These are phyloP conservation scores for Terrapene triunguis DNA, from an alignment of 2,113 vertebrate species.

Conservation along the genomic window DNA sequence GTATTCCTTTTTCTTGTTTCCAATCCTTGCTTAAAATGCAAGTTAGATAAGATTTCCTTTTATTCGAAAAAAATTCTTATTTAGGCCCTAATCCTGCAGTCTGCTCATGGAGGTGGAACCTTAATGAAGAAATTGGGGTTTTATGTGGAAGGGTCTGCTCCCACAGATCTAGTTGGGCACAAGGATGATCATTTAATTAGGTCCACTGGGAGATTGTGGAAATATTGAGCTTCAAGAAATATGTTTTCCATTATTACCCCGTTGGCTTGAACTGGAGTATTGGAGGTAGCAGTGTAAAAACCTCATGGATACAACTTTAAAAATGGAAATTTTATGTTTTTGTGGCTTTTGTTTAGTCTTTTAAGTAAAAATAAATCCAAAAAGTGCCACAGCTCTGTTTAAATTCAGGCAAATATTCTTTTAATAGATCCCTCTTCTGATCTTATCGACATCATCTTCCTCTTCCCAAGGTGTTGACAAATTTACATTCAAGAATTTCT, in stretches of 20 bases:
- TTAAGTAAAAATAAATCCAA: no score
- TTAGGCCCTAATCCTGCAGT: background rate
- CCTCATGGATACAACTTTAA: background rate
- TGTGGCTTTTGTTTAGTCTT: no score
- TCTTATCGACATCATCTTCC: background rate
- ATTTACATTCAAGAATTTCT: background rate
- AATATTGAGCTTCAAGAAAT: background rate
- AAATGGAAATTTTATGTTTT: background rate
- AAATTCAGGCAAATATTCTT: conserved; percentile 33
- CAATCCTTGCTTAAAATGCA: background rate
- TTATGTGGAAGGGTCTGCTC: background rate
- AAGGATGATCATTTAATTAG: fast-evolving
- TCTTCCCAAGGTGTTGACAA: conserved; percentile 4
- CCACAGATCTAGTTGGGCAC: background rate
- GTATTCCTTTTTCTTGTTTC: background rate
- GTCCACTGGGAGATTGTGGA: background rate
- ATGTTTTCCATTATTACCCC: background rate
- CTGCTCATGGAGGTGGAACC: background rate
- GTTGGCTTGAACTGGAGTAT: background rate
- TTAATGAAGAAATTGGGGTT: fast-evolving
- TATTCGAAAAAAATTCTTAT: no score
- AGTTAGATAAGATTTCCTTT: no score
- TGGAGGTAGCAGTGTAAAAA: background rate
- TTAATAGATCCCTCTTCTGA: background rate
- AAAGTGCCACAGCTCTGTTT: background rate